These are phyloP conservation scores for Spongilla lacustris DNA, from an alignment of 37 sponge, comb jelly and placozoan genomes.

Conservation along the genomic window DNA sequence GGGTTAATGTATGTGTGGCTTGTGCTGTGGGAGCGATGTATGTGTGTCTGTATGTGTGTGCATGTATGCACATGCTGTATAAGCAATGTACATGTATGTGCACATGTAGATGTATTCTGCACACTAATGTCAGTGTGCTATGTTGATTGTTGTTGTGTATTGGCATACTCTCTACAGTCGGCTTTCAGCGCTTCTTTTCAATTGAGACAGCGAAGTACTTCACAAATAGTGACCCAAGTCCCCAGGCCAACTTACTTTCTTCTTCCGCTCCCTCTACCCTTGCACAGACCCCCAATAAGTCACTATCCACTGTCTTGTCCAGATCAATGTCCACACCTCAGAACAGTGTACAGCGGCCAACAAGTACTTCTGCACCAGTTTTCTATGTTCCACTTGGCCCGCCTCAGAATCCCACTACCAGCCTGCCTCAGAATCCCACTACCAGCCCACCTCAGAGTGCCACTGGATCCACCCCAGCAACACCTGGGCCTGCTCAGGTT, in stretches of 20 bases:
- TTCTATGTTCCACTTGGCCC: too few relatives aligned
- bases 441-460: neutral
- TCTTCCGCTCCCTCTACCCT: neutral
- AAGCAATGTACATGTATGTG: too few relatives aligned
- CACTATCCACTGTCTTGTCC: neutral
- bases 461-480: neutral
- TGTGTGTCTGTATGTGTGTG: neutral
- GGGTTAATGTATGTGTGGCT: neutral
- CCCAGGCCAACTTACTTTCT: neutral
- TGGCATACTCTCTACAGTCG: conserved; percentile 13
- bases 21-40: too few relatives aligned
- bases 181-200: conserved; percentile 56
- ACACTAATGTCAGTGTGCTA: too few relatives aligned
- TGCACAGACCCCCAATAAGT: neutral
- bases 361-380: neutral
- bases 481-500: neutral
- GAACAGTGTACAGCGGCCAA: neutral
- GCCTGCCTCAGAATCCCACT: conserved; percentile 1
- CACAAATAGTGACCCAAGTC: neutral
- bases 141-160: too few relatives aligned
- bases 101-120: too few relatives aligned
- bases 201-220: conserved; percentile 44
- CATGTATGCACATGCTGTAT: too few relatives aligned
- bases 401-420: neutral
- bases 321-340: neutral